These are phyloP conservation scores for Maccullochella peelii DNA, from an alignment of 2,113 vertebrate species.

Conservation along the genomic window DNA sequence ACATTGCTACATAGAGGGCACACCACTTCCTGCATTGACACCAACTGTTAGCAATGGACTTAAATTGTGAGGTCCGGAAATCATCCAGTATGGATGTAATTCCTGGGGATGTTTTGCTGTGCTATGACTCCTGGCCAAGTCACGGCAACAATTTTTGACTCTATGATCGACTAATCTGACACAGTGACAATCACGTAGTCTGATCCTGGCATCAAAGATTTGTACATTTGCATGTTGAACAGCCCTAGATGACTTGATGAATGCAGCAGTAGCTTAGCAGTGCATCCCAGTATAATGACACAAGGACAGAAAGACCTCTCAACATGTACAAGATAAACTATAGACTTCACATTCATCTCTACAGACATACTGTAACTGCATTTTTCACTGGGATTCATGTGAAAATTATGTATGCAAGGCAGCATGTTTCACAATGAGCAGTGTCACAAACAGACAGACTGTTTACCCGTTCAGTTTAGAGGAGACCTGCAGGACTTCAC, in stretches of 20 bases:
- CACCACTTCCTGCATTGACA: too few species aligned
- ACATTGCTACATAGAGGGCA: too few species aligned
- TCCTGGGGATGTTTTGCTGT: too few species aligned
- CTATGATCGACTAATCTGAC: background rate
- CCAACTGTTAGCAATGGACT: too few species aligned
- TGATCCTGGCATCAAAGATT: background rate
- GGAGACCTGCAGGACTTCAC: slow-evolving; percentile 3
- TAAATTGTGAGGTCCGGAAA: too few species aligned
- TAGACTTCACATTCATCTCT: background rate
- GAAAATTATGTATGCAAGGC: background rate
- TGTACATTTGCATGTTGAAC: background rate
- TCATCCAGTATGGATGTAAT: too few species aligned
- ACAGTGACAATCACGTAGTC: background rate
- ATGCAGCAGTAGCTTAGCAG: background rate
- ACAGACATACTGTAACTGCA: background rate
- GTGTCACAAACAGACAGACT: background rate
- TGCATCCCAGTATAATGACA: background rate
- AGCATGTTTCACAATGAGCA: background rate
- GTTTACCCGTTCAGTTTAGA: background rate
- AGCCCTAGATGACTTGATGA: background rate
- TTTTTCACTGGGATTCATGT: slow-evolving; percentile 1
- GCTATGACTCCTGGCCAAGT: too few species aligned
- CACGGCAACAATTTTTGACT: background rate
- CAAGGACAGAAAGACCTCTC: background rate
- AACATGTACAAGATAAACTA: background rate